Evolutionary conservation across 1,140 invertebrate genomes (phyloP).

Genomic region (Achroia grisella): DNA sequence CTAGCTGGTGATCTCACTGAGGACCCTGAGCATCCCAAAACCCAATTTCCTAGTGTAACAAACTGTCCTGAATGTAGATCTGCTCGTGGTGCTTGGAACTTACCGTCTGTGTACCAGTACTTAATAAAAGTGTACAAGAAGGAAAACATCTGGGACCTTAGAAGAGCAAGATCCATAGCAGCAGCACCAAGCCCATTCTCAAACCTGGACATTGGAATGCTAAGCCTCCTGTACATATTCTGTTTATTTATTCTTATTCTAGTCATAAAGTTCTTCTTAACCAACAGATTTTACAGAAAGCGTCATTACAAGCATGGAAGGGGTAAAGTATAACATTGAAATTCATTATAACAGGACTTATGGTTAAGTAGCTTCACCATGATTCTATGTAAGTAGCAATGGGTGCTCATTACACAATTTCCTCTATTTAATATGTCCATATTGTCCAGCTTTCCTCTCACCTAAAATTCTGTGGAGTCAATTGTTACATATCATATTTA

Average conservation of each 20-base stretch:
- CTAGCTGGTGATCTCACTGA: constrained; percentile 90
- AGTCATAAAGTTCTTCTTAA: constrained; percentile 85
- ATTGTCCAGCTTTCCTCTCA: too few relatives aligned
- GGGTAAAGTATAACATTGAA: constrained; percentile 75
- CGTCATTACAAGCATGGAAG: constrained; percentile 79
- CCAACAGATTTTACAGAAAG: constrained; percentile 80
- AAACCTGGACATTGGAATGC: constrained; percentile 60
- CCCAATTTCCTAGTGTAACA: constrained; percentile 86
- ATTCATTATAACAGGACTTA: not conserved
- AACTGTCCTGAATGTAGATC: constrained; percentile 83
- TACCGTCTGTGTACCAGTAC: constrained; percentile 82
- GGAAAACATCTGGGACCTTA: constrained; percentile 68
- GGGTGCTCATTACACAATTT: too few relatives aligned
- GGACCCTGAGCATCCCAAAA: constrained; percentile 92
- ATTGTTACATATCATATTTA: too few relatives aligned
- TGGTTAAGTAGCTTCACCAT: not conserved
- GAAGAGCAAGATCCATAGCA: constrained; percentile 21
- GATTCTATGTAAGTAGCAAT: not conserved
- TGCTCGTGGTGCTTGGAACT: constrained; percentile 78
- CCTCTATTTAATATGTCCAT: too few relatives aligned
- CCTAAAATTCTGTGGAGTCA: too few relatives aligned
- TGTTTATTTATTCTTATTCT: constrained; percentile 74
- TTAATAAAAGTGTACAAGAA: constrained; percentile 83
- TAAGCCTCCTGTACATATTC: constrained; percentile 70
- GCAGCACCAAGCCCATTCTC: constrained; percentile 42